Conservation (phyloP, 2,888 invertebrate species). For the Lithophane ornitopus region DNA sequence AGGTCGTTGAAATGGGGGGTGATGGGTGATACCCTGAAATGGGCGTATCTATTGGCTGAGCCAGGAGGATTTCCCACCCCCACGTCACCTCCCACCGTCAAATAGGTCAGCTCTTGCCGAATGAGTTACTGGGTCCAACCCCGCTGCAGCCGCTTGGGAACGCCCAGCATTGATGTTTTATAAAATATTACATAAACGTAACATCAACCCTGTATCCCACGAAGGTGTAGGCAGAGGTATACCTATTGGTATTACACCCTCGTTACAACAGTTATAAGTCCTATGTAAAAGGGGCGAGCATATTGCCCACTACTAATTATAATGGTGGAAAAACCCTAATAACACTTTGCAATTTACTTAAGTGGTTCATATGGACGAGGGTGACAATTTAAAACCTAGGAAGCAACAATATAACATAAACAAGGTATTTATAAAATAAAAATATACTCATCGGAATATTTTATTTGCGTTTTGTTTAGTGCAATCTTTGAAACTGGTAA, state of each 20-base stretch:
- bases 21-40: slow-evolving; percentile 14
- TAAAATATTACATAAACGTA: neutral
- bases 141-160: slow-evolving; percentile 7
- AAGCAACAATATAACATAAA: neutral
- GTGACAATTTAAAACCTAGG: neutral
- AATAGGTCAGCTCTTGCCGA: slow-evolving; percentile 15
- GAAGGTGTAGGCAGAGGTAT: neutral
- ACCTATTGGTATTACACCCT: neutral
- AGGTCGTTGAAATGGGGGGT: neutral
- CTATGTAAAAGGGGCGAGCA: neutral
- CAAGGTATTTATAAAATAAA: neutral
- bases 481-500: too few relatives aligned
- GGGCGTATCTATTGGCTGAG: slow-evolving; percentile 23
- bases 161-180: slow-evolving; percentile 13
- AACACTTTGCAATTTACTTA: neutral
- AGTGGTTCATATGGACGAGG: neutral
- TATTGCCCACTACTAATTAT: neutral
- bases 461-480: neutral
- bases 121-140: slow-evolving; percentile 9
- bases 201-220: too few relatives aligned
- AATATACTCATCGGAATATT: neutral
- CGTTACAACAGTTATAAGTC: too few relatives aligned
- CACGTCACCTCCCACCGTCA: slow-evolving; percentile 18
- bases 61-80: slow-evolving; percentile 10
- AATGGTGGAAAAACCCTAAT: neutral